phyloP scores from a whole-genome alignment of 1,140 invertebrate species.

The Lineus longissimus region DNA sequence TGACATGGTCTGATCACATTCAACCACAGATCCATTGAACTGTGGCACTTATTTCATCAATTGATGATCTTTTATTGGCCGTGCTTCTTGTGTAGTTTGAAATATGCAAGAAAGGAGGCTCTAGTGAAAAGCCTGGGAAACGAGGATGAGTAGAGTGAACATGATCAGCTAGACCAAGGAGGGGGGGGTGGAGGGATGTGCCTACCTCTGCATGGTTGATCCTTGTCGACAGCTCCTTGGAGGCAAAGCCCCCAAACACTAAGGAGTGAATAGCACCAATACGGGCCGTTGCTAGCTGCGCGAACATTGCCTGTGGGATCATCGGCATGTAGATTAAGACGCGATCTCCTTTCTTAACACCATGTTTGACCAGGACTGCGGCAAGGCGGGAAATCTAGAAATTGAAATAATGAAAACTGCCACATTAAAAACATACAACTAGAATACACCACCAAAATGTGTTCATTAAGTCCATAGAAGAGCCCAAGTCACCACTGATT shows the following conservation, averaged over 20 bases:
- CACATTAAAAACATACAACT: constrained; percentile 12
- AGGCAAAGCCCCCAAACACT: constrained; percentile 79
- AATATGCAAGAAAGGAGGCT: too few species aligned
- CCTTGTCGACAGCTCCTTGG: constrained; percentile 75
- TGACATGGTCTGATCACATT: too few species aligned
- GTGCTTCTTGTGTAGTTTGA: too few species aligned
- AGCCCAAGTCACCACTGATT: too few species aligned
- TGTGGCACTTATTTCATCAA: too few species aligned
- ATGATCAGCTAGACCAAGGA: too few species aligned
- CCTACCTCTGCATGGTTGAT: constrained; percentile 73
- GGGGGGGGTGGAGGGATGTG: too few species aligned
- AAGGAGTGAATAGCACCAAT: constrained; percentile 96
- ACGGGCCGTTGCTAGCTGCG: constrained; percentile 88
- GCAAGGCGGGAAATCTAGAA: constrained; percentile 70
- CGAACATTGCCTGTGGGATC: constrained; percentile 90
- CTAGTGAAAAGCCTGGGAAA: too few species aligned
- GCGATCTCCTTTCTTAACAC: constrained; percentile 76
- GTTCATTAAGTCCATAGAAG: constrained; percentile 6
- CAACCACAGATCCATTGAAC: too few species aligned
- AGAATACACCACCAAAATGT: constrained; percentile 8
- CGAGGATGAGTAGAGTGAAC: too few species aligned
- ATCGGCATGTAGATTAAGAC: constrained; percentile 98
- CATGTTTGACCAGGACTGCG: constrained; percentile 66
- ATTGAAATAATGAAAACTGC: not conserved
- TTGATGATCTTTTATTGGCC: too few species aligned